Conservation (phyloP, 2,797 vertebrate species). For the Antrozous pallidus region DNA sequence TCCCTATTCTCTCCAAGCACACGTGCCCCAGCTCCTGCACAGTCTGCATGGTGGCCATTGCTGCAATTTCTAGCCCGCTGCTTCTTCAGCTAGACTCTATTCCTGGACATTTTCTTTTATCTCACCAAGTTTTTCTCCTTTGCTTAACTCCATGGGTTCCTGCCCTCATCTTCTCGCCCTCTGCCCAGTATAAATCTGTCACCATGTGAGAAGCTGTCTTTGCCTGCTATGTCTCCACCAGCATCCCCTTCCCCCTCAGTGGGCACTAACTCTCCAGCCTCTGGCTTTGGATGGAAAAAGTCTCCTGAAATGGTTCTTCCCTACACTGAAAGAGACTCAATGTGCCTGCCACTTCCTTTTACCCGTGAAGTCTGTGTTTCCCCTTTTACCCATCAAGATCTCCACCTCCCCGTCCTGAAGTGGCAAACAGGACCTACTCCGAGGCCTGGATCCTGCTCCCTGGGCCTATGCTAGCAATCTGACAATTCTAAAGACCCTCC, state of each 20-base stretch:
- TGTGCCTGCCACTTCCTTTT: conserved; percentile 51
- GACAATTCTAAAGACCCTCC: conserved; percentile 55
- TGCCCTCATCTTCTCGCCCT: neutral
- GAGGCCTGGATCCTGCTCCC: neutral
- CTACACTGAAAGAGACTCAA: conserved; percentile 49
- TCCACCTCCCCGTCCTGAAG: neutral
- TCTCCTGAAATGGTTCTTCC: conserved; percentile 16
- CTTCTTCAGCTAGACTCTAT: neutral
- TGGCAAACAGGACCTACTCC: neutral
- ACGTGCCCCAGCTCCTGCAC: neutral
- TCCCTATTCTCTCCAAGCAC: neutral
- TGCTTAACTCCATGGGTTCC: neutral
- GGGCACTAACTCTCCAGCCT: neutral
- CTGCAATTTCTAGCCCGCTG: neutral
- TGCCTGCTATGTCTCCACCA: conserved; percentile 46
- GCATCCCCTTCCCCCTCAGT: neutral
- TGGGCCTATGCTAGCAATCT: conserved; percentile 39
- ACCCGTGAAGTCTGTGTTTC: neutral
- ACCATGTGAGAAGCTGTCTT: neutral
- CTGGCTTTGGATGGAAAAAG: neutral
- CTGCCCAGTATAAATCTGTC: conserved; percentile 47
- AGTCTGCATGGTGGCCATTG: neutral
- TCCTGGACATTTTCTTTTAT: neutral
- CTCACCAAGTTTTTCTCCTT: neutral
- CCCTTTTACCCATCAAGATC: neutral